These are phyloP conservation scores for Catalaphyllia jardinei DNA, from an alignment of 64 coral and sea anemone species.

Conservation along the genomic window DNA sequence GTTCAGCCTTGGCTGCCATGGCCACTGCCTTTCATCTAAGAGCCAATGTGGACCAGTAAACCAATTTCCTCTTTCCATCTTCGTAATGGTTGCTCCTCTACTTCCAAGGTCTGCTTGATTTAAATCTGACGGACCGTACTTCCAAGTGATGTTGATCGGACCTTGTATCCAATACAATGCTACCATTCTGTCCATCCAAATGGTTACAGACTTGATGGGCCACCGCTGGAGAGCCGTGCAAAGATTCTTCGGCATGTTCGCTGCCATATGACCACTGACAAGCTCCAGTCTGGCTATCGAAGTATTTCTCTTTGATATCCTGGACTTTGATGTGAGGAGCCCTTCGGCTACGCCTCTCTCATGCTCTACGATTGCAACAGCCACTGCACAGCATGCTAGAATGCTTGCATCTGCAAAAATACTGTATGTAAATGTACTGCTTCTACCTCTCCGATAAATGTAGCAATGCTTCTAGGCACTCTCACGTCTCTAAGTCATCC, in stretches of 20 bases:
- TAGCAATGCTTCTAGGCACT: neutral
- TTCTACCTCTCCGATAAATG: neutral
- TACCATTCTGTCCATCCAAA: slow-evolving; percentile 71
- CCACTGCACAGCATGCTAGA: slow-evolving; percentile 27
- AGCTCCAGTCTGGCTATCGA: neutral
- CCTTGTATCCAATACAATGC: slow-evolving; percentile 59
- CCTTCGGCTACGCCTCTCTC: too few relatives aligned
- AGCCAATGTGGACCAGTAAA: slow-evolving; percentile 53
- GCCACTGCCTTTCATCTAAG: neutral
- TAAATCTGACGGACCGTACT: slow-evolving; percentile 27
- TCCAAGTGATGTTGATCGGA: slow-evolving; percentile 34
- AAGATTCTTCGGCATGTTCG: slow-evolving; percentile 55
- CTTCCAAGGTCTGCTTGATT: slow-evolving; percentile 63
- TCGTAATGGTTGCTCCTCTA: slow-evolving; percentile 34
- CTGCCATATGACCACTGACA: slow-evolving; percentile 55
- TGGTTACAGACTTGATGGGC: slow-evolving; percentile 32
- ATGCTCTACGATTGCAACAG: slow-evolving; percentile 17
- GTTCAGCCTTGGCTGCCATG: too few relatives aligned
- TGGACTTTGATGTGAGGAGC: too few relatives aligned
- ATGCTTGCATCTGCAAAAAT: slow-evolving; percentile 41
- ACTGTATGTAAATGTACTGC: slow-evolving; percentile 29
- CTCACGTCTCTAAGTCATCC: neutral
- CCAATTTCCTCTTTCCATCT: slow-evolving; percentile 57
- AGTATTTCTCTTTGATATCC: too few relatives aligned
- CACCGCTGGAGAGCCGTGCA: slow-evolving; percentile 7